These are phyloP conservation scores for Neoniphon sammara DNA, from an alignment of 2,797 vertebrate genomes.

Conservation along the genomic window DNA sequence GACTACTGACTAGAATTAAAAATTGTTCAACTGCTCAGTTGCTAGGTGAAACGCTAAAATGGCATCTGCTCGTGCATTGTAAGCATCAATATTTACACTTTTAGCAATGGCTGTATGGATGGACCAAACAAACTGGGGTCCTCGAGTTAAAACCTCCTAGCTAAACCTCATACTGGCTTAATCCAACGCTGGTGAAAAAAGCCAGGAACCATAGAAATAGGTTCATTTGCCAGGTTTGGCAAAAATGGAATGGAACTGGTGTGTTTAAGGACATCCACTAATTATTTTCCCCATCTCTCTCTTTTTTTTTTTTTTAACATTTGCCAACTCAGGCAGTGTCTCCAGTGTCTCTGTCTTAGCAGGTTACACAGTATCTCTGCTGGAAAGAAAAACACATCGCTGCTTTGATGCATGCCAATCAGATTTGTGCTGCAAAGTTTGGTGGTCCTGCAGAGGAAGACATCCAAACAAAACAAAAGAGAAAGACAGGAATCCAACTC, in stretches of 20 bases:
- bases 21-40: not conserved
- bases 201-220: not conserved
- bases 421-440: constrained; percentile 73
- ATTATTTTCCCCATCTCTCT: constrained; percentile 30
- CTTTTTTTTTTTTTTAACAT: constrained; percentile 28
- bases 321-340: constrained; percentile 38
- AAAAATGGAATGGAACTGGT: constrained; percentile 10
- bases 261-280: constrained; percentile 17
- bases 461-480: constrained; percentile 60
- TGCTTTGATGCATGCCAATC: constrained; percentile 69
- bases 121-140: not conserved
- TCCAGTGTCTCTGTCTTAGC: constrained; percentile 47
- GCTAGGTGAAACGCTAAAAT: not conserved
- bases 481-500: constrained; percentile 34
- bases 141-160: not conserved
- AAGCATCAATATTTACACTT: too few relatives aligned
- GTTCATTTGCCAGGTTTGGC: not conserved
- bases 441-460: constrained; percentile 62
- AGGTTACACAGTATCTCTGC: constrained; percentile 62
- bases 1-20: not conserved
- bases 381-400: constrained; percentile 64
- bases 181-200: constrained; percentile 1
- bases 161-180: not conserved
- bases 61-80: too few relatives aligned
- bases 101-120: not conserved